Evolutionary conservation across 1,140 invertebrate species (phyloP).

Genomic region (Pseudomyrmex dendroicus): DNA sequence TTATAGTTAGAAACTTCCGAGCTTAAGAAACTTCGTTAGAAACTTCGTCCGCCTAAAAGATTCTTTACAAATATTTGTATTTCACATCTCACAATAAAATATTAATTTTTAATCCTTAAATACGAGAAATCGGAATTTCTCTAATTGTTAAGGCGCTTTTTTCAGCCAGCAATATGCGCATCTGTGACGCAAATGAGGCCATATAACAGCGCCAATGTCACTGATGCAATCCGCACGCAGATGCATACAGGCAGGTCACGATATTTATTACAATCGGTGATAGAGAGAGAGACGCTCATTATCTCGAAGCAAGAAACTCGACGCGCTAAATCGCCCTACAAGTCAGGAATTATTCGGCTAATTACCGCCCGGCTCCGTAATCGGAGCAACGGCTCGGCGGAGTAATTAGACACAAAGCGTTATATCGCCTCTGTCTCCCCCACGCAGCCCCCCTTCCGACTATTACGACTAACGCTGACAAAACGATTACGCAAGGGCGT

Average conservation of each 20-base stretch:
- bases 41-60: too few relatives aligned
- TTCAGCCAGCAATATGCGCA: neutral
- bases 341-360: slow-evolving; percentile 68
- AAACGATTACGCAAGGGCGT: slow-evolving; percentile 29
- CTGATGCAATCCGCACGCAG: slow-evolving; percentile 41
- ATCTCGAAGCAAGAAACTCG: slow-evolving; percentile 26
- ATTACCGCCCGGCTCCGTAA: slow-evolving; percentile 59
- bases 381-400: neutral
- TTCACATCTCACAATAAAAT: too few relatives aligned
- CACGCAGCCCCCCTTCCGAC: neutral
- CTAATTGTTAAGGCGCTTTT: neutral
- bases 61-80: too few relatives aligned
- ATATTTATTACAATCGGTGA: slow-evolving; percentile 43
- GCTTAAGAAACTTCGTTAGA: too few relatives aligned
- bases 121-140: slow-evolving; percentile 3
- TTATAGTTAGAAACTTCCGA: too few relatives aligned
- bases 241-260: slow-evolving; percentile 40
- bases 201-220: slow-evolving; percentile 38
- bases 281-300: slow-evolving; percentile 28
- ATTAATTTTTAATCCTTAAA: neutral
- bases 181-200: slow-evolving; percentile 39
- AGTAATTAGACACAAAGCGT: slow-evolving; percentile 39
- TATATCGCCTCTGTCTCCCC: neutral
- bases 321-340: slow-evolving; percentile 36
- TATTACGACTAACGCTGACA: slow-evolving; percentile 28